A percentile compares a stretch with the other conserved stretches of the same genome.
Conservation (phyloP, 2,888 invertebrate species). For the Listrodromus nycthemerus region DNA sequence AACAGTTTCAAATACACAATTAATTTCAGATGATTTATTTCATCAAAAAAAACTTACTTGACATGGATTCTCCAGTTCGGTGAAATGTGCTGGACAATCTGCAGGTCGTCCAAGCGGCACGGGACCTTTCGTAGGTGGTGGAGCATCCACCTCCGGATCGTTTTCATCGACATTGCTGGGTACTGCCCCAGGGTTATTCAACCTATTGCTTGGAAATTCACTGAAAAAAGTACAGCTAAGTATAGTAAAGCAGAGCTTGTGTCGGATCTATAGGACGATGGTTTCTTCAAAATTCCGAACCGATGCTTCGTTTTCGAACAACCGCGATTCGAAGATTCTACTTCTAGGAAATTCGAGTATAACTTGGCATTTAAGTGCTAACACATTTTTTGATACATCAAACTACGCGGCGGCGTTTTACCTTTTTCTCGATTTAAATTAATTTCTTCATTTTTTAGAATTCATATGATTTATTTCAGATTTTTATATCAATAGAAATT, state of each 20-base stretch:
- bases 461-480: no score
- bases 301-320: no score
- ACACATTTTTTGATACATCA: no score
- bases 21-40: background rate
- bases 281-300: no score
- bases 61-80: slow-evolving; percentile 80
- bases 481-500: no score
- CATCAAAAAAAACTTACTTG: slow-evolving; percentile 72
- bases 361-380: no score
- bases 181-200: slow-evolving; percentile 78
- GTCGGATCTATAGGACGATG: no score
- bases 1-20: background rate
- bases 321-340: no score
- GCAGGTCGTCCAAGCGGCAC: slow-evolving; percentile 79
- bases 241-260: background rate
- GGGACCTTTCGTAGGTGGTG: slow-evolving; percentile 74
- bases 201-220: slow-evolving; percentile 81
- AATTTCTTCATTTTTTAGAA: no score
- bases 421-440: no score
- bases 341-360: no score
- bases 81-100: slow-evolving; percentile 78
- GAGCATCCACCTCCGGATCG: slow-evolving; percentile 80
- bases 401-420: no score
- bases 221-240: slow-evolving; percentile 65
- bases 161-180: slow-evolving; percentile 82